phyloP scores from a whole-genome alignment of 2,113 vertebrate genomes.

The Scatophagus argus region DNA sequence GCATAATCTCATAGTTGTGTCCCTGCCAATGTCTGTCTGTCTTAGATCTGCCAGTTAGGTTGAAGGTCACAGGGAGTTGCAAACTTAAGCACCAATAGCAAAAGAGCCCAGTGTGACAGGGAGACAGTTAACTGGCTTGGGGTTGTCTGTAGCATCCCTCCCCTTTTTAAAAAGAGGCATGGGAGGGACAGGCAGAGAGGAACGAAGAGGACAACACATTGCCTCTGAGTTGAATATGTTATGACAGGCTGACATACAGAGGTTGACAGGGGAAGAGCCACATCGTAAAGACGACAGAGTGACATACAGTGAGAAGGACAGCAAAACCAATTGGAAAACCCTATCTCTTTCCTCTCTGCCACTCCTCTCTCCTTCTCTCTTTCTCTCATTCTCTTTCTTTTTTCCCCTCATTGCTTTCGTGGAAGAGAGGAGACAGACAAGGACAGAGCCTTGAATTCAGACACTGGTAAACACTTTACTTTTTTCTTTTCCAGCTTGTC shows the following conservation, averaged over 20 bases:
- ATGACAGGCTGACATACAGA: slow-evolving; percentile 26
- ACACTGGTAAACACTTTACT: slow-evolving; percentile 72
- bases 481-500: slow-evolving; percentile 13
- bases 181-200: slow-evolving; percentile 18
- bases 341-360: slow-evolving; percentile 43
- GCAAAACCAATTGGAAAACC: slow-evolving; percentile 29
- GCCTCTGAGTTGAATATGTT: slow-evolving; percentile 11
- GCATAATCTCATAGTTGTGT: neutral
- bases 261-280: slow-evolving; percentile 22
- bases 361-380: slow-evolving; percentile 21
- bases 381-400: slow-evolving; percentile 57
- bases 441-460: slow-evolving; percentile 75
- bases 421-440: slow-evolving; percentile 74
- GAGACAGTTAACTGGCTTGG: slow-evolving; percentile 44
- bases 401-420: slow-evolving; percentile 53
- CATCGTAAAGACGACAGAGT: slow-evolving; percentile 18
- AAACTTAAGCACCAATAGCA: slow-evolving; percentile 50
- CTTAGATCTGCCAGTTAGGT: slow-evolving; percentile 57
- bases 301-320: slow-evolving; percentile 3
- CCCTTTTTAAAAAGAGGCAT: slow-evolving; percentile 46
- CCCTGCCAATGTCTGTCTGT: slow-evolving; percentile 8
- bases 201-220: slow-evolving; percentile 30
- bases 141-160: slow-evolving; percentile 1
- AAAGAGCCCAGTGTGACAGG: slow-evolving; percentile 31
- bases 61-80: slow-evolving; percentile 66